Evolutionary conservation across 2,888 invertebrate species (phyloP).

Genomic region (Horisme vitalbata): DNA sequence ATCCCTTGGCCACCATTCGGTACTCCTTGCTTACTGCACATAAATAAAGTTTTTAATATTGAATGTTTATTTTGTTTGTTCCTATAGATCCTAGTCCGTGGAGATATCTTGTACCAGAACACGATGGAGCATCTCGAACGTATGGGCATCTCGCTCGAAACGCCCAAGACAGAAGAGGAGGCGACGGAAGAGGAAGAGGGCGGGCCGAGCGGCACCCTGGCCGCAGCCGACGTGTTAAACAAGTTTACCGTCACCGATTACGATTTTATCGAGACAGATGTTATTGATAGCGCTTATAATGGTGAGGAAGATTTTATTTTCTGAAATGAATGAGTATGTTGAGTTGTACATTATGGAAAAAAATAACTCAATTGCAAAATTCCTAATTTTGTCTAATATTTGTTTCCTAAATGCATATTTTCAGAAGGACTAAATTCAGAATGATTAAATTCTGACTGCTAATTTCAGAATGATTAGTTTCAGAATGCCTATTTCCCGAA

Average conservation of each 20-base stretch:
- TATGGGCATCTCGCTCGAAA: conserved; percentile 62
- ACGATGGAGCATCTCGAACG: conserved; percentile 67
- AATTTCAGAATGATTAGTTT: no score
- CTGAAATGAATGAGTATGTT: background rate
- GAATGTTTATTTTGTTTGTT: background rate
- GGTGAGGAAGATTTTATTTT: no score
- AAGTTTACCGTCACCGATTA: conserved; percentile 63
- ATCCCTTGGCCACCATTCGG: no score
- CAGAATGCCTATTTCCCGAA: no score
- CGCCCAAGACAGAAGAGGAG: conserved; percentile 42
- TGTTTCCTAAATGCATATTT: no score
- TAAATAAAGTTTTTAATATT: no score
- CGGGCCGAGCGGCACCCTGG: conserved; percentile 49
- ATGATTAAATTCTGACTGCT: no score
- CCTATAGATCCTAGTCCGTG: conserved; percentile 54
- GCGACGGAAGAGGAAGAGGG: conserved; percentile 50
- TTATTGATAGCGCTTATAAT: conserved; percentile 57
- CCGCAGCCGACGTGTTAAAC: conserved; percentile 65
- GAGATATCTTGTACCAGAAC: conserved; percentile 65
- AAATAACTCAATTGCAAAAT: no score
- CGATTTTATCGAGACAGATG: conserved; percentile 72
- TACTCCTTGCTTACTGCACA: no score
- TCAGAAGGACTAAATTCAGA: no score
- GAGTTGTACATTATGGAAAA: no score
- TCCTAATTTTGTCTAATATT: no score